phyloP scores from a whole-genome alignment of 2,797 vertebrate species.

The Sebastes baramenuke region DNA sequence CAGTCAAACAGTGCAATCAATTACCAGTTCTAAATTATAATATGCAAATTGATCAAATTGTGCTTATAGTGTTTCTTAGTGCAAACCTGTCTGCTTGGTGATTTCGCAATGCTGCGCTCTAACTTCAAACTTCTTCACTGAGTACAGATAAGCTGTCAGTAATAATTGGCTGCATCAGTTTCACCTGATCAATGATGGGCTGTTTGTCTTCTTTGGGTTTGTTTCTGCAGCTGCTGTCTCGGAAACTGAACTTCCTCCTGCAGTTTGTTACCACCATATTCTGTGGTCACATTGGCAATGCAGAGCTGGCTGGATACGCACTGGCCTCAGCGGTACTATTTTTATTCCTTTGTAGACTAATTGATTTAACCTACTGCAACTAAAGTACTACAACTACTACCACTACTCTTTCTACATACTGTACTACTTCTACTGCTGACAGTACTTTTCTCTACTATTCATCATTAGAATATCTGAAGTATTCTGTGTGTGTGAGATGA shows the following conservation, averaged over 20 bases:
- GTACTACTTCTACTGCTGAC: neutral
- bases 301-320: constrained; percentile 81
- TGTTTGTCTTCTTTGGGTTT: constrained; percentile 13
- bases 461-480: neutral
- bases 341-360: neutral
- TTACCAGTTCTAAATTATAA: neutral
- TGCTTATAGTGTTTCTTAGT: neutral
- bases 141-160: neutral
- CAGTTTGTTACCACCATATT: constrained; percentile 80
- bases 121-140: neutral
- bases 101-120: constrained; percentile 11
- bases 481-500: too few relatives aligned
- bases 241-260: constrained; percentile 76
- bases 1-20: neutral
- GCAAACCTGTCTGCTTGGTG: neutral
- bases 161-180: neutral
- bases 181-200: neutral
- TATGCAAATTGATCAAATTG: neutral
- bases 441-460: neutral
- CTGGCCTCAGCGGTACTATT: constrained; percentile 78
- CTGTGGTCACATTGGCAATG: constrained; percentile 81
- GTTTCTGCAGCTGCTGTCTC: constrained; percentile 77
- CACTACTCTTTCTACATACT: neutral
- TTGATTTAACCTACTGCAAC: neutral
- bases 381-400: neutral